Base-by-base conservation (phyloP, 2,113 vertebrate genomes). In the Nyctibius bracteatus region DNA sequence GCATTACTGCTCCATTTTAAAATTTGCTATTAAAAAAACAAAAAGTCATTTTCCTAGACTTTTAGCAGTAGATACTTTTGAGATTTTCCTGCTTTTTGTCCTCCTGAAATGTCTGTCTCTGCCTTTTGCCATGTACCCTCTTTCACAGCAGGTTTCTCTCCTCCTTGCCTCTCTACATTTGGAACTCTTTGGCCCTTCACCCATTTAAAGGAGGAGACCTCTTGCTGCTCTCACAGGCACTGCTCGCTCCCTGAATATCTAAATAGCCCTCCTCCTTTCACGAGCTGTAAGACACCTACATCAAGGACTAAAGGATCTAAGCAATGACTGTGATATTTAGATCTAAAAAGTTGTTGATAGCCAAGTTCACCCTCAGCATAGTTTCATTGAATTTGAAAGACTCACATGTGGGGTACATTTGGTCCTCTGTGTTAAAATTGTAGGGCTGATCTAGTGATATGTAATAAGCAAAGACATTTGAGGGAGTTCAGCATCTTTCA, bases 401-500 rank as follows among this genome's bases (percentile, higher is more conserved):
- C 37, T 86, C 59, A 14, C 61, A 68, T 1, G 4, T 37, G 67
- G 86, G 75, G 86, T 52, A 31, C 16, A 52, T 84, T 92, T 75
- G 68, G 77, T 86, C 52, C 77, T 91, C 59, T 31, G 31, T 43
- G 75, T 54, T 91, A n/a, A 72, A 92, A 72, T 4, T 39, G 61
- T 27, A 68, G 52, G 47, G 57, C 61, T 94, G 91, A 96, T 91
- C 80, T 84, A 17, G 91, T 28, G 61, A 74, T 68, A 57, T 28
- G 54, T 84, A 84, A 95, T 65, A 84, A 87, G 88, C 62, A 87
- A 70, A 93, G 94, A 92, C 88, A 94, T 83, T 86, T 90, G 68
- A 94, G 52, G 30, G 41, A 88, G 44, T 87, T 89, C 57, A 82
- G 74, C 81, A 68, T 80, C 81, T 83, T 93, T 84, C 92, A 91